Evolutionary conservation across 2,888 invertebrate genomes (phyloP), one percentile per base, ranked within the genome.

Genomic region (Luperina testacea): DNA sequence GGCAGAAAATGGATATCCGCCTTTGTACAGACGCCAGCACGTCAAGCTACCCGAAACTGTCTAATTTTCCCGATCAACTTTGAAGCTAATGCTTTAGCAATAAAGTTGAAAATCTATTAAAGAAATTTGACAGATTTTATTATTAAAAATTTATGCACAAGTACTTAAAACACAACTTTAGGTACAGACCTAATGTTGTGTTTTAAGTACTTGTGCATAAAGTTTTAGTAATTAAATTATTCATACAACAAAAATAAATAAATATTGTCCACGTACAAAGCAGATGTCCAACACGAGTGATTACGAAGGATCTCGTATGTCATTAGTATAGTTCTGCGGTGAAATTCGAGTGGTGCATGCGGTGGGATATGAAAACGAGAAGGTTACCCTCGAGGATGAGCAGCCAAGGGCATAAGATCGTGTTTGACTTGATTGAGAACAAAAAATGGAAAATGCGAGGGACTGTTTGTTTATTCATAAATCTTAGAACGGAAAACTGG

Each of bases 291-390:
- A 48, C 38, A 48, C 71, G 76, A 70, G 81, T 75, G 81, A 86
- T 82, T 68, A 82, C 73, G 63, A 80, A 59, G 53, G 32, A 70
- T 87, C 71, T 90, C 83, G 45, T 32, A 61, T 90, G 27, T 65
- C 88, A 80, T 69, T 72, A 82, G 80, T 83, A 87, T 78, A 82
- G 84, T 85, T 82, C 82, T 91, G 91, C 84, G 91, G 91, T 91
- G 91, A 88, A 90, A 91, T 90, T 88, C 76, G 82, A 91, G 90
- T 85, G 65, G 81, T 27, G 64, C 17, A 38, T 91, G 91, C 85
- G 91, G 91, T 91, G 88, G 82, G 77, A 85, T 90, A 90, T 90
- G 89, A 88, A 90, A 84, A 90, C 75, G 84, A 91, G 87, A 87
- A 75, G 80, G 83, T 83, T 84, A 81, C 71, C 27, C n/a, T 5